These are phyloP conservation scores for Protobothrops mucrosquamatus DNA, from an alignment of 2,113 vertebrate genomes.

Conservation along the genomic window DNA sequence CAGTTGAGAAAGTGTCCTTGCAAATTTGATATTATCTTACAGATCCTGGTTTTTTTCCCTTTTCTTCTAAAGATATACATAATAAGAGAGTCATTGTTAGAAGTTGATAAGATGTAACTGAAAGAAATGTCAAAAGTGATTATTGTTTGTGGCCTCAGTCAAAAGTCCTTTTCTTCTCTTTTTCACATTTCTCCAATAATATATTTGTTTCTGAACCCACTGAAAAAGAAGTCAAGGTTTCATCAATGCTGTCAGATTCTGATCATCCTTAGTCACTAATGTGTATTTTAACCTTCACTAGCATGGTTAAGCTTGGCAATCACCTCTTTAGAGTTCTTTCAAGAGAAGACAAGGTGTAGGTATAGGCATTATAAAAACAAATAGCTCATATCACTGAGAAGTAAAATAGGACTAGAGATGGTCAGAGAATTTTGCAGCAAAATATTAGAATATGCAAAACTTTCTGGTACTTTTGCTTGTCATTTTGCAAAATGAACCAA, in stretches of 20 bases:
- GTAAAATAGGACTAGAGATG: not conserved
- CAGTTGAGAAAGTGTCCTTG: not conserved
- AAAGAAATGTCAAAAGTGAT: not conserved
- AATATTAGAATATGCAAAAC: not conserved
- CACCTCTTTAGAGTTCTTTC: not conserved
- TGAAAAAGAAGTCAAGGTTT: too few relatives aligned
- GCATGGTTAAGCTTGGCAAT: not conserved
- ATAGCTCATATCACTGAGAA: not conserved
- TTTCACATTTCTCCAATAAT: too few relatives aligned
- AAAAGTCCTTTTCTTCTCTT: not conserved
- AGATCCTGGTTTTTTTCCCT: not conserved
- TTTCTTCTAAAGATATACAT: too few relatives aligned
- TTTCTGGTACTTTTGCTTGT: not conserved
- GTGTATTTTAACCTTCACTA: not conserved
- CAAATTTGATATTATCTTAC: not conserved
- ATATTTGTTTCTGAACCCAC: too few relatives aligned
- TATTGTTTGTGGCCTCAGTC: not conserved
- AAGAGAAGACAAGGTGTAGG: not conserved
- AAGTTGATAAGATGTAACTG: too few relatives aligned
- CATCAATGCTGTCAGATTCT: too few relatives aligned
- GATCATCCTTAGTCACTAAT: not conserved
- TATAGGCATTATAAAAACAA: too few relatives aligned
- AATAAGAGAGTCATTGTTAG: too few relatives aligned
- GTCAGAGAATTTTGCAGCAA: not conserved
- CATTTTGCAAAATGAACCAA: not conserved